Base-by-base conservation (phyloP, 2,888 invertebrate species). In the Norana najaformis region DNA sequence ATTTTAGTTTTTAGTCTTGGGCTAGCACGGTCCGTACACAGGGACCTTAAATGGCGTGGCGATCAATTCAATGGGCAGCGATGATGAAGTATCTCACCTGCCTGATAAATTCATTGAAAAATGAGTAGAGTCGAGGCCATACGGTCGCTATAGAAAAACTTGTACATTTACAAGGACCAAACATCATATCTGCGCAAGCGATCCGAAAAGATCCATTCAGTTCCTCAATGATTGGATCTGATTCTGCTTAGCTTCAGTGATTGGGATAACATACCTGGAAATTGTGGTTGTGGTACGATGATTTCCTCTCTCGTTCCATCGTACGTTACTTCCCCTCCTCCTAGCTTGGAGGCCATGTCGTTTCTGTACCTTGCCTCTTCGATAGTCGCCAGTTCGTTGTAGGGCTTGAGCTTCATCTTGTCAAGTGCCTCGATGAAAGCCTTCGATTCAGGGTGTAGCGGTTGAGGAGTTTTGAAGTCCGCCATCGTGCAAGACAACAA, bases 331-430 rank as follows among this genome's bases (percentile, higher is more conserved):
- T 88, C 88, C 18, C 88, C 88, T 39, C 30, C 85, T n/a, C 39
- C 88, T 6, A 83, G 37, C 34, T 83, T 82, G 8, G 83, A 16
- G 38, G 69, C 37, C 37, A 35, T 16, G 23, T 34, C 8, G 39
- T n/a, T 89, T n/a, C 89, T 82, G 35, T 16, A n/a, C 37, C 89
- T 82, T 37, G 89, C 89, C 30, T 36, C 89, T 38, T 89, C 89
- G 18, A 89, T n/a, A 1, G 83, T 41, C 14, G 34, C 89, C 89
- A 88, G 11, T n/a, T 89, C 83, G 39, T 89, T 23, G 89, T n/a
- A 89, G 37, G 38, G 89, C 83, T 30, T 82, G 83, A 39, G 35
- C 30, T 39, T 83, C 35, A 83, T 18, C 36, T 53, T 38, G 0
- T 37, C 36, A 18, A 89, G 83, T 13, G 53, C 83, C 13, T 83